Evolutionary conservation across 2,113 vertebrate species (phyloP).

Genomic region (Cololabis saira): DNA sequence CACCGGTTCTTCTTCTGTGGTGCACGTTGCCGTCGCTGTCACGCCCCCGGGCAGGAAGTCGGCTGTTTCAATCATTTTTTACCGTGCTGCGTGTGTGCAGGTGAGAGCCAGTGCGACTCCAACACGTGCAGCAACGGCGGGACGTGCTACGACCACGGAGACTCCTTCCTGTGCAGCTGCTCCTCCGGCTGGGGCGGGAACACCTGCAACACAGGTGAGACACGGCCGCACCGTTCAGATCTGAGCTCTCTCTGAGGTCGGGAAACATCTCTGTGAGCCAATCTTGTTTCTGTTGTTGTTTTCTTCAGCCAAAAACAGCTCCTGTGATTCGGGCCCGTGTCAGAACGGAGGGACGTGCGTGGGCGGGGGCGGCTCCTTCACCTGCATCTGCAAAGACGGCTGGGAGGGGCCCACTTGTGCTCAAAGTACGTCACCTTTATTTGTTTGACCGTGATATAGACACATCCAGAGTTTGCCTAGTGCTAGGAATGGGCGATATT

Average conservation of each 20-base stretch:
- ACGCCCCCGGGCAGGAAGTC: background rate
- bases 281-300: background rate
- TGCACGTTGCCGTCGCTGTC: background rate
- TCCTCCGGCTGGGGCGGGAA: constrained; percentile 89
- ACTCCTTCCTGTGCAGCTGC: constrained; percentile 91
- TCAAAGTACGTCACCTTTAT: constrained; percentile 83
- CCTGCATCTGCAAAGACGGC: constrained; percentile 95
- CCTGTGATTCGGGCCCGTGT: constrained; percentile 91
- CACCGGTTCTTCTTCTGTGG: background rate
- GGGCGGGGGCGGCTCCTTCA: constrained; percentile 89
- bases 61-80: constrained; percentile 22
- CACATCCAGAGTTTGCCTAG: no score
- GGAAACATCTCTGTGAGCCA: no score
- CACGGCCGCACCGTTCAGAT: no score
- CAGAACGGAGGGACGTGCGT: constrained; percentile 94
- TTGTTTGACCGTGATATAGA: background rate
- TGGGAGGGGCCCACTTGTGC: constrained; percentile 94
- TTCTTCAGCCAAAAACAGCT: constrained; percentile 88
- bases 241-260: no score
- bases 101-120: constrained; percentile 93
- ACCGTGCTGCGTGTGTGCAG: constrained; percentile 64
- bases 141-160: constrained; percentile 91
- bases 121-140: constrained; percentile 93
- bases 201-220: constrained; percentile 91
- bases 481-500: no score